Evolutionary conservation across 2,797 vertebrate genomes (phyloP).

Genomic region (Onychomys leucogaster): DNA sequence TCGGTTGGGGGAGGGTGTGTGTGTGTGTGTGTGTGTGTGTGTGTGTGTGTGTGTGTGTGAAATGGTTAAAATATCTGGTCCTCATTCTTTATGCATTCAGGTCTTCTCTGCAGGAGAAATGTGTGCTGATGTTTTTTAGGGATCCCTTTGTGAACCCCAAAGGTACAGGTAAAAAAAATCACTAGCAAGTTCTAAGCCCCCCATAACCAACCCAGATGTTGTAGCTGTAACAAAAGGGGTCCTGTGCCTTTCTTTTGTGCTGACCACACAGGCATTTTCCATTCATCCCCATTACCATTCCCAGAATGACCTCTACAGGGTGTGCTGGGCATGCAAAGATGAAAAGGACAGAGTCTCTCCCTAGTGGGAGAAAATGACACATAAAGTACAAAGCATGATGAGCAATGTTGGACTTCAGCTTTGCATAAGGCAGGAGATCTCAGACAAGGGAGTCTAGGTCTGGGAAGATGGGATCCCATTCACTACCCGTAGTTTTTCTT

Average conservation of each 20-base stretch:
- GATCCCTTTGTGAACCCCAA: background rate
- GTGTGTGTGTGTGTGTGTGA: background rate
- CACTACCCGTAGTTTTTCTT: background rate
- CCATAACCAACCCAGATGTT: background rate
- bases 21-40: background rate
- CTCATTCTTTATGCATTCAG: conserved; percentile 1
- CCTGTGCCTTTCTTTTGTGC: background rate
- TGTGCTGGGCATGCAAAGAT: conserved; percentile 33
- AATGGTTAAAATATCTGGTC: background rate
- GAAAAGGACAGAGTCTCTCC: conserved; percentile 58
- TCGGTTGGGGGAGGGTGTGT: background rate
- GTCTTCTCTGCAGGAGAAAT: background rate
- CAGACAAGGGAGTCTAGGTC: background rate
- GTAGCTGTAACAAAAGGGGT: background rate
- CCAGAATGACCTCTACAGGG: background rate
- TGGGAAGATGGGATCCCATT: background rate
- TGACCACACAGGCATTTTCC: background rate
- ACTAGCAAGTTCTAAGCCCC: background rate
- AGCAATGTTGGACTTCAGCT: background rate
- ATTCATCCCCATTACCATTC: conserved; percentile 16
- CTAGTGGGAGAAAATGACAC: conserved; percentile 4
- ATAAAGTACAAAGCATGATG: background rate
- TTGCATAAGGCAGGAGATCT: background rate
- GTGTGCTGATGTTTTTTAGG: background rate
- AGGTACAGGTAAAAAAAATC: background rate